Base-by-base conservation (phyloP, 64 coral and sea anemone species). In the Pachyseris speciosa region DNA sequence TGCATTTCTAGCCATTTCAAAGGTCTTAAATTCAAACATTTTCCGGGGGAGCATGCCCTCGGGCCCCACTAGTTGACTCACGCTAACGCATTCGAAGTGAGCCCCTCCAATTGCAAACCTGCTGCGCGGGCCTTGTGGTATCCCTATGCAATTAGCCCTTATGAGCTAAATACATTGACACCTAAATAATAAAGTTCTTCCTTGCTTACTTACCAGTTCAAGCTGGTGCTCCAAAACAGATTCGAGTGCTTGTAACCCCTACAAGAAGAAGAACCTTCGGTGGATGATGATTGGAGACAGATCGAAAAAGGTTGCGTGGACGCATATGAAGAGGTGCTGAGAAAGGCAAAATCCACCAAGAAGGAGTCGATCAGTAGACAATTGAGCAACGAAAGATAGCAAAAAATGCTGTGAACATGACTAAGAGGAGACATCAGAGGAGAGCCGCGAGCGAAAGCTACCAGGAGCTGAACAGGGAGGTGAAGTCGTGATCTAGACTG, bases 241-340 rank as follows among this genome's bases (percentile, higher is more conserved):
- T 88, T 85, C 31, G 61, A 85, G 83, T 24, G 39, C 34, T 33
- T 86, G 34, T 50, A 88, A 22, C 61, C 13, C 26, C 27, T 60
- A 28, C 69, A 16, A 28, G 30, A 88, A n/a, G 51, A 88, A 38
- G 86, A 87, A 10, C 30, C 19, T 9, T 37, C 29, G 71, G 41
- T 87, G 67, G 85, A 87, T 39, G 17, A 75, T 17, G 22, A 88
- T 12, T 61, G 85, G 70, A 88, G 85, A 9, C 45, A 58, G 49
- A 88, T 88, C 85, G 49, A 88, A 58, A 30, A 60, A 72, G 67
- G 44, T 40, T 88, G 43, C 57, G 47, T 77, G 38, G 36, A 75
- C 19, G 65, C 86, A 0, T 89, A 28, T 3, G 72, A 89, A 41
- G 2, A 89, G 52, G 50, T 89, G 69, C 86, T 89, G 51, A 25